Evolutionary conservation across 2,113 vertebrate species (phyloP).

Genomic region (Rhinogobius similis): DNA sequence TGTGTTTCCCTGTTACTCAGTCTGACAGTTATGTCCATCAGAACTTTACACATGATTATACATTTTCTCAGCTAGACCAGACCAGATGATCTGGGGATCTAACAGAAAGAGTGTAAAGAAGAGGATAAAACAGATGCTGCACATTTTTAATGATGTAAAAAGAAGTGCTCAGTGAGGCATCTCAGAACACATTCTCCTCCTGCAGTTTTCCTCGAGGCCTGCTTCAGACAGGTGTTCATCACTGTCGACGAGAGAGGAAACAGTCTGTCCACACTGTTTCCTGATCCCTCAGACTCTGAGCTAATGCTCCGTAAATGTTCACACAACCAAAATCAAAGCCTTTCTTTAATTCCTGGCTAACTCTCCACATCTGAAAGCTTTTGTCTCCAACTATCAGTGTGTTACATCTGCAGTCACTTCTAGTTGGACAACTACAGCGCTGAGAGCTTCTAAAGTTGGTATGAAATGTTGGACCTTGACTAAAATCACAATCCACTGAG

Average conservation of each 20-base stretch:
- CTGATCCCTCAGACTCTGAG: conserved; percentile 8
- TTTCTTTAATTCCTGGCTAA: conserved; percentile 35
- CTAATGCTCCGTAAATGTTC: conserved; percentile 16
- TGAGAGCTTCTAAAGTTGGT: conserved; percentile 11
- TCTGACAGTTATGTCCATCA: too few relatives aligned
- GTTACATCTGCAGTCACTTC: conserved; percentile 52
- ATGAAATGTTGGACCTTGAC: neutral
- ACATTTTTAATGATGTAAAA: too few relatives aligned
- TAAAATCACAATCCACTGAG: too few relatives aligned
- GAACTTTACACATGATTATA: too few relatives aligned
- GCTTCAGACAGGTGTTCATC: neutral
- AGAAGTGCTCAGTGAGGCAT: neutral
- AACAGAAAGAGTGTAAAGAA: too few relatives aligned
- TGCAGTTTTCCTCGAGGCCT: neutral
- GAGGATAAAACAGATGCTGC: too few relatives aligned
- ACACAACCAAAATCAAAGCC: conserved; percentile 1
- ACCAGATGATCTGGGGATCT: too few relatives aligned
- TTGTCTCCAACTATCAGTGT: conserved; percentile 29
- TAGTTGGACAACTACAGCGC: conserved; percentile 28
- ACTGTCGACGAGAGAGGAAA: neutral
- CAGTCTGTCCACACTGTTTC: neutral
- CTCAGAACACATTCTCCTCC: neutral
- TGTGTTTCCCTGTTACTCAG: too few relatives aligned
- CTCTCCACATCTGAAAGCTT: conserved; percentile 41
- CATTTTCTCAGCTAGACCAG: too few relatives aligned